Percentiles rank a stretch among this genome's conserved stretches.
Conservation (phyloP, 2,797 vertebrate species). For the Vipera latastei region DNA sequence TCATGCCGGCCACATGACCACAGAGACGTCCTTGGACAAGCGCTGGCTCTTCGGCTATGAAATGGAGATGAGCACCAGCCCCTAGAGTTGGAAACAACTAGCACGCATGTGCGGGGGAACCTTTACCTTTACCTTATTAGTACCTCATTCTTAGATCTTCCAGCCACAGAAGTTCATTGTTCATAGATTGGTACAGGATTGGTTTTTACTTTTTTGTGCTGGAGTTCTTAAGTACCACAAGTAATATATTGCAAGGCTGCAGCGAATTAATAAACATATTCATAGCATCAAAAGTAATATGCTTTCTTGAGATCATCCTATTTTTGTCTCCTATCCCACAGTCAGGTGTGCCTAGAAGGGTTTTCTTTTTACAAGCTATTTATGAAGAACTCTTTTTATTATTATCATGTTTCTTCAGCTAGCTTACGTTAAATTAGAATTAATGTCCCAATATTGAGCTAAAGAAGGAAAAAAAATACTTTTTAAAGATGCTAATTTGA, state of each 20-base stretch:
- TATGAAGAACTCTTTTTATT: not conserved
- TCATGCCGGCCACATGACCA: too few species aligned
- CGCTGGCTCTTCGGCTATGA: too few species aligned
- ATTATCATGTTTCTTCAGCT: not conserved
- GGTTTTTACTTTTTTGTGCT: not conserved
- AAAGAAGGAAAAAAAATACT: not conserved
- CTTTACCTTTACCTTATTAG: too few species aligned
- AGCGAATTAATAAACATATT: accelerated
- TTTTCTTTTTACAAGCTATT: not conserved
- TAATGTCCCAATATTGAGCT: not conserved
- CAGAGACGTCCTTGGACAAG: too few species aligned
- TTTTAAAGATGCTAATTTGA: slow-evolving; percentile 3
- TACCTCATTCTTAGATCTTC: not conserved
- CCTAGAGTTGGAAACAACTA: too few species aligned
- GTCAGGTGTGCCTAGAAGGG: not conserved
- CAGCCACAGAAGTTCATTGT: not conserved
- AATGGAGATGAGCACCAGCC: too few species aligned
- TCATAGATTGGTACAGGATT: not conserved
- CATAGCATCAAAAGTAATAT: not conserved
- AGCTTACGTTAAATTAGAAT: not conserved
- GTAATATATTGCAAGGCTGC: not conserved
- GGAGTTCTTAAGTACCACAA: not conserved
- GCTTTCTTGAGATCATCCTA: not conserved
- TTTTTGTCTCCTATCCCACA: not conserved
- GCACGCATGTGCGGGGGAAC: too few species aligned